Evolutionary conservation across 2,888 invertebrate genomes (phyloP), one percentile per base, ranked within the genome.

Genomic region (Laothoe populi): DNA sequence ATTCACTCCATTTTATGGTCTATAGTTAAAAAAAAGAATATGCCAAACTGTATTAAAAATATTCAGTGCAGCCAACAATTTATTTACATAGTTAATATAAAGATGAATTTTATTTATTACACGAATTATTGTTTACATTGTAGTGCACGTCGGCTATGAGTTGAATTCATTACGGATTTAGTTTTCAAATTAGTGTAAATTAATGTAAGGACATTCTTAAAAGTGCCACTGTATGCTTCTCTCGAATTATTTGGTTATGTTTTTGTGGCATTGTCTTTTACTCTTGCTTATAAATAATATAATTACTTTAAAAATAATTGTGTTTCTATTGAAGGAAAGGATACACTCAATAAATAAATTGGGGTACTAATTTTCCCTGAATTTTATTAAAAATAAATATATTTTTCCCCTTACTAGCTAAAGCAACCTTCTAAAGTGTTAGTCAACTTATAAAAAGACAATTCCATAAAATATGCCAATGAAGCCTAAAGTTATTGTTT

Each of bases 171-270:
- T 46, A 35, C 11, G 35, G 19, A 53, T 53, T 53, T 53, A 35
- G 21, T 53, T 53, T 53, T 53, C 19, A 31, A 13, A 35, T 35
- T 53, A 53, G 53, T 53, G 35, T 53, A 19, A 53, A 35, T 53
- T 53, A 53, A 26, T 24, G 5, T 46, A 60, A 63, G 64, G 35
- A 53, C 31, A 35, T 53, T 64, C 69, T 70, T 69, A 64, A 68
- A 74, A 75, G 76, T 82, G 82, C 77, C 80, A 80, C 81, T 75
- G 75, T 73, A 81, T 83, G 80, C 82, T 84, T 83, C 79, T 75
- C 71, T 72, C 68, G 63, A 78, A 72, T 65, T 74, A 72, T 70
- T 73, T 70, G 66, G 71, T 64, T 71, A 10, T 69, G 64, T 68
- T 72, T n/a, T 79, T 75, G 81, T 84, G 82, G 84, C 82, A 79